Percentiles rank a stretch among this genome's conserved stretches.
Conservation (phyloP, 2,888 invertebrate genomes). For the Brachyptera putata region DNA sequence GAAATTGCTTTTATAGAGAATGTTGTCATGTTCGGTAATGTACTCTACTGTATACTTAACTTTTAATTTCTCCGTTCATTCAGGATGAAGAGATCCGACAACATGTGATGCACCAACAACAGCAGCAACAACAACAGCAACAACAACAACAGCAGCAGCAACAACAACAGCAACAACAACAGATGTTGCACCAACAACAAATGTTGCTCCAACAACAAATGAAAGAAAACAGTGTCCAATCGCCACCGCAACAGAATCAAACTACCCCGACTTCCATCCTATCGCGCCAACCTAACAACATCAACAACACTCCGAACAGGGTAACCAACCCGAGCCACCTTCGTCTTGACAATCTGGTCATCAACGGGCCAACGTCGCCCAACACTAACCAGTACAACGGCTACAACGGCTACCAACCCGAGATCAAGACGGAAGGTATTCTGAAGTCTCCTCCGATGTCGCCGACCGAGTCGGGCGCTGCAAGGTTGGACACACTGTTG, state of each 20-base stretch:
- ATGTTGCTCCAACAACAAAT: slow-evolving; percentile 21
- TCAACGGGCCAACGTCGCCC: slow-evolving; percentile 43
- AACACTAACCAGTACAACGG: slow-evolving; percentile 31
- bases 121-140: slow-evolving; percentile 20
- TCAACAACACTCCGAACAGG: slow-evolving; percentile 14
- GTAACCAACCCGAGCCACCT: slow-evolving; percentile 40
- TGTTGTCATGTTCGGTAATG: too few relatives aligned
- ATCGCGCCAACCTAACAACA: slow-evolving; percentile 40
- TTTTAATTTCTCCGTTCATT: too few relatives aligned
- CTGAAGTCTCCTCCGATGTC: slow-evolving; percentile 12
- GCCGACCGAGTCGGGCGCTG: slow-evolving; percentile 7
- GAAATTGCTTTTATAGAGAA: too few relatives aligned
- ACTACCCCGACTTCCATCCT: slow-evolving; percentile 42
- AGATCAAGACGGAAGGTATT: neutral
- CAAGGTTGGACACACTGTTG: slow-evolving; percentile 12
- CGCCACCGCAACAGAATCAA: slow-evolving; percentile 46
- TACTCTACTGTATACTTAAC: too few relatives aligned
- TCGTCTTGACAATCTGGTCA: slow-evolving; percentile 43
- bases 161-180: slow-evolving; percentile 45
- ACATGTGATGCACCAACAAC: slow-evolving; percentile 35
- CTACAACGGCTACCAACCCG: slow-evolving; percentile 27
- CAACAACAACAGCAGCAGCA: slow-evolving; percentile 43
- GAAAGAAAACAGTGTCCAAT: slow-evolving; percentile 38
- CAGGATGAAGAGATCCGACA: slow-evolving; percentile 23
- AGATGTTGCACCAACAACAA: slow-evolving; percentile 35